A percentile compares a stretch with the other conserved stretches of the same genome.
Evolutionary conservation across 2,888 invertebrate species (phyloP).

Genomic region (Ochropacha duplaris): DNA sequence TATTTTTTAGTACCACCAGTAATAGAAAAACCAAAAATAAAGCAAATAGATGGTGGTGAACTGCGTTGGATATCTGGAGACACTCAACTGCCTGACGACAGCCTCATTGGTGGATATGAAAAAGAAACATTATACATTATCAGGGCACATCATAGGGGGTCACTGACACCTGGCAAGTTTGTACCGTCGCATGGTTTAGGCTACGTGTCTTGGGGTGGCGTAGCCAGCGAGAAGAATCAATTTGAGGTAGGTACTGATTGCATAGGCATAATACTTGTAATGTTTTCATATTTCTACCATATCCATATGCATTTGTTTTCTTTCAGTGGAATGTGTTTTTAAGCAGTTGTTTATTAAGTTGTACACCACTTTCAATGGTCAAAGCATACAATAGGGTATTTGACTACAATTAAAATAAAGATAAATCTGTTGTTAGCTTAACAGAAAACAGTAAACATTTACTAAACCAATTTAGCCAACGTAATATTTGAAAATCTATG

Average conservation of each 20-base stretch:
- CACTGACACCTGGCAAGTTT: conserved; percentile 91
- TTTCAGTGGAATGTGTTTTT: too few relatives aligned
- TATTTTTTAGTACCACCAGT: conserved; percentile 44
- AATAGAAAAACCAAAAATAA: conserved; percentile 28
- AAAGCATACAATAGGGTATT: too few relatives aligned
- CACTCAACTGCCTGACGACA: conserved; percentile 86
- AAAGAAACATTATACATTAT: conserved; percentile 86
- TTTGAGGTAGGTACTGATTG: conserved; percentile 83
- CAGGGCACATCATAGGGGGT: conserved; percentile 87
- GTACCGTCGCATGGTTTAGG: conserved; percentile 87
- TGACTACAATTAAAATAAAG: too few relatives aligned
- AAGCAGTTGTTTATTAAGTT: too few relatives aligned
- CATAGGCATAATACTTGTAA: too few relatives aligned
- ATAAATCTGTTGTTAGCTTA: too few relatives aligned
- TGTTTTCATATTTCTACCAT: too few relatives aligned
- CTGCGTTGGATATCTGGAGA: conserved; percentile 85
- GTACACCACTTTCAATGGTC: too few relatives aligned
- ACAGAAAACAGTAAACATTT: too few relatives aligned
- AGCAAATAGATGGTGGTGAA: conserved; percentile 58
- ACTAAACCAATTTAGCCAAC: too few relatives aligned
- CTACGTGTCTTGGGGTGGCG: conserved; percentile 90
- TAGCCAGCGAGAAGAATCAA: conserved; percentile 85
- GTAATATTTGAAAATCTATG: too few relatives aligned
- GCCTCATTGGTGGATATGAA: conserved; percentile 86
- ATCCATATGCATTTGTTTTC: too few relatives aligned